Evolutionary conservation across 2,888 invertebrate genomes (phyloP).

Genomic region (Liposcelis brunnea): DNA sequence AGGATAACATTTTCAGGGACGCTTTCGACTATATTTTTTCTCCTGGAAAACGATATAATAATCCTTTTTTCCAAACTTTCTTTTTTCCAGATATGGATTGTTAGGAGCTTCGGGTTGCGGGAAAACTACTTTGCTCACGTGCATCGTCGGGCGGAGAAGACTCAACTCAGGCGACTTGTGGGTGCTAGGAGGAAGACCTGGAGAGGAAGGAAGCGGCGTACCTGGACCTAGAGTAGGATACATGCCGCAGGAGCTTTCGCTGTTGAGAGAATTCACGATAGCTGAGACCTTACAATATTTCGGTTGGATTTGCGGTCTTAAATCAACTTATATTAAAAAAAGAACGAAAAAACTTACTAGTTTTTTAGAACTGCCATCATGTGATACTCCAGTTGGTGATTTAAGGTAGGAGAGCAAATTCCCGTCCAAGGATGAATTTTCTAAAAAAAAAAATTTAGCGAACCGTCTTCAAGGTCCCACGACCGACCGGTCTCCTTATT

Average conservation of each 20-base stretch:
- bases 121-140: conserved; percentile 72
- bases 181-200: conserved; percentile 56
- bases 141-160: conserved; percentile 60
- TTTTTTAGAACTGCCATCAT: conserved; percentile 18
- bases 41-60: too few species aligned
- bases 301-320: conserved; percentile 21
- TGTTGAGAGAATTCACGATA: conserved; percentile 6
- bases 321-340: conserved; percentile 13
- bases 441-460: neutral
- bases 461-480: neutral
- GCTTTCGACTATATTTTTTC: too few species aligned
- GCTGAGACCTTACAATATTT: conserved; percentile 9
- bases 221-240: conserved; percentile 57
- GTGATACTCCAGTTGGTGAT: conserved; percentile 17
- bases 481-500: neutral
- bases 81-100: conserved; percentile 57
- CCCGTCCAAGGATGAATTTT: neutral
- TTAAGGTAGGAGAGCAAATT: conserved; percentile 17
- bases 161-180: conserved; percentile 55
- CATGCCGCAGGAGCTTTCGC: conserved; percentile 32
- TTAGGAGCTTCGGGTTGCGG: conserved; percentile 83
- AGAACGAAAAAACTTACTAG: conserved; percentile 18
- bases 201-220: conserved; percentile 39
- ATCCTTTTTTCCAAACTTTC: too few species aligned
- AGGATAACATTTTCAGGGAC: too few species aligned